Conservation (phyloP, 2,888 invertebrate genomes). For the Oligia latruncula region DNA sequence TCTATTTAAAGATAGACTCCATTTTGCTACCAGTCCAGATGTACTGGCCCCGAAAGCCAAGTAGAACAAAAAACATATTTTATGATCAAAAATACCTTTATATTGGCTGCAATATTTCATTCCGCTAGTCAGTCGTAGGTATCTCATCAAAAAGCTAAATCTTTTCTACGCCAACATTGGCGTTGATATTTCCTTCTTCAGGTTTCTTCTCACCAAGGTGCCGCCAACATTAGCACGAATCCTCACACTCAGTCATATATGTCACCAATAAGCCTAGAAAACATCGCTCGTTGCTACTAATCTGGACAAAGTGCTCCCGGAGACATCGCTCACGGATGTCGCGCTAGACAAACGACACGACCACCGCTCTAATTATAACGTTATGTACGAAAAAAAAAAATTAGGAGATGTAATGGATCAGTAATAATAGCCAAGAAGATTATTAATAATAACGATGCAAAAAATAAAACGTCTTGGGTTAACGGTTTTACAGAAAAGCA, state of each 20-base stretch:
- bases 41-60: background rate
- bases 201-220: background rate
- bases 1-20: background rate
- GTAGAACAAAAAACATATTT: background rate
- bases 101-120: background rate
- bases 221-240: constrained; percentile 22
- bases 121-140: background rate
- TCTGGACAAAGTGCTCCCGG: constrained; percentile 66
- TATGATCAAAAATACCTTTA: background rate
- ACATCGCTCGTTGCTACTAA: constrained; percentile 52
- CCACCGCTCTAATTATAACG: constrained; percentile 48
- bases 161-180: background rate
- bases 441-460: background rate
- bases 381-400: constrained; percentile 18
- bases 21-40: background rate
- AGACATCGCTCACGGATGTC: constrained; percentile 56
- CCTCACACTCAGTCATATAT: constrained; percentile 31
- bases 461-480: constrained; percentile 3
- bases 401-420: background rate
- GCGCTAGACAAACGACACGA: constrained; percentile 49
- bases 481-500: constrained; percentile 30
- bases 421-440: constrained; percentile 9
- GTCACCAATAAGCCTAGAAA: constrained; percentile 59
- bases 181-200: background rate
- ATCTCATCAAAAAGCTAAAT: background rate